Base-by-base conservation (phyloP, 1,140 invertebrate genomes). In the Papilio polyxenes region DNA sequence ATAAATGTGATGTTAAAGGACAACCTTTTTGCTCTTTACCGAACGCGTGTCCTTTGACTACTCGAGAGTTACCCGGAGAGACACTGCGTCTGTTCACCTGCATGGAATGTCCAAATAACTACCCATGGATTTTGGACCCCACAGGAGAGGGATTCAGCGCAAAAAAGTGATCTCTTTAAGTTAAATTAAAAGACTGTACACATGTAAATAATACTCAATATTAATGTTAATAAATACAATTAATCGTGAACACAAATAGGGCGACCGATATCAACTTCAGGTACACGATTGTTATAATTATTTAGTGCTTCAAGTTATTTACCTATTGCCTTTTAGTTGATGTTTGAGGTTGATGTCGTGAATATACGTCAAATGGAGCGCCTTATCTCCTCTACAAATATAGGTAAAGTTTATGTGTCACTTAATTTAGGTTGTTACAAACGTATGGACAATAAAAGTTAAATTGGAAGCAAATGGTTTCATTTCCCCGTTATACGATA, bases 51-150 rank as follows among this genome's bases (percentile, higher is more conserved):
- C 97, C 98, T 1, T 93, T 99, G 84, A 98, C 97, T 8, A 98
- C 98, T 72, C 95, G 98, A 84, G 98, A 99, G 95, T 94, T 99
- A 84, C 98, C 98, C 65, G 98, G 98, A 82, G 98, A 99, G 94
- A 99, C 98, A 48, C 95, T 98, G 31, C 96, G 98, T 90, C 95
- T 99, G 56, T 98, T 98, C 95, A 99, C 98, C 72, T 99, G 98
- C 93, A 98, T 98, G 97, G 98, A 98, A 92, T 99, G 98, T 92
- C 98, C 98, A 69, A 98, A 98, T 87, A 98, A 98, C 93, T 99
- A 99, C 92, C 98, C 98, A 44, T 99, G 98, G 98, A 97, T 99
- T 87, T 95, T 98, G 85, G 98, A 99, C 95, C 98, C 98, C 80
- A 99, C 98, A 85, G 98, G 98, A 86, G 98, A 99, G 95, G 98